Percentiles rank a stretch among this genome's conserved stretches.
These are phyloP conservation scores for Drosophila mulleri DNA, from an alignment of 2,888 invertebrate genomes.

Conservation along the genomic window DNA sequence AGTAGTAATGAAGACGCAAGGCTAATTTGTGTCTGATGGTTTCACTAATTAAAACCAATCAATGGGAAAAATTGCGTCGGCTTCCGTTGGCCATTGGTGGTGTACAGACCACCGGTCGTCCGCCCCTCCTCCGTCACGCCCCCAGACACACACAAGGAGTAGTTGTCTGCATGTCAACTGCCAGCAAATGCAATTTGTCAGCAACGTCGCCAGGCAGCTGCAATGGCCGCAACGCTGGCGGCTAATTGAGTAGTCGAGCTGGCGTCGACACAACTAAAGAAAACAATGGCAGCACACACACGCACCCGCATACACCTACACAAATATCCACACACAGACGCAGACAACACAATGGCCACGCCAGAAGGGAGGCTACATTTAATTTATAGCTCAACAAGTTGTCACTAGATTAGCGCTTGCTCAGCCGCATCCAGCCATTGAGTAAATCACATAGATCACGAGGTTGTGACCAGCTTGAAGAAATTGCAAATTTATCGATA, in stretches of 20 bases:
- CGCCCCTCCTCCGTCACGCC: not conserved
- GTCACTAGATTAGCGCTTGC: conserved; percentile 69
- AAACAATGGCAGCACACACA: conserved; percentile 16
- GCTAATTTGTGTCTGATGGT: conserved; percentile 76
- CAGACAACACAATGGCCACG: conserved; percentile 3
- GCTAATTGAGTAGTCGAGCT: conserved; percentile 67
- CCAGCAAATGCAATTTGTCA: conserved; percentile 77
- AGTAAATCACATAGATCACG: conserved; percentile 50
- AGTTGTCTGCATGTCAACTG: conserved; percentile 58
- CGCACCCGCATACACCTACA: not conserved
- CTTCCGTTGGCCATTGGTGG: conserved; percentile 48
- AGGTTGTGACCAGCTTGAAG: conserved; percentile 32
- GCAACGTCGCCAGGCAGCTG: conserved; percentile 53
- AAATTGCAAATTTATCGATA: conserved; percentile 61
- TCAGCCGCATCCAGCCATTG: conserved; percentile 29
- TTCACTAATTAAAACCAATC: conserved; percentile 80
- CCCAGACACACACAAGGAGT: not conserved
- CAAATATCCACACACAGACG: not conserved
- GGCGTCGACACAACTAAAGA: conserved; percentile 44
- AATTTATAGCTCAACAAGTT: conserved; percentile 79
- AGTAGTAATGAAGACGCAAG: conserved; percentile 74
- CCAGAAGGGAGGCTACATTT: conserved; percentile 30
- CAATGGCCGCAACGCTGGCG: conserved; percentile 50
- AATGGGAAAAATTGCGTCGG: conserved; percentile 72
- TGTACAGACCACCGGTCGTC: not conserved